A percentile compares a stretch with the other conserved stretches of the same genome.
Conservation (phyloP, 1,140 invertebrate species). For the Monomorium pharaonis region DNA sequence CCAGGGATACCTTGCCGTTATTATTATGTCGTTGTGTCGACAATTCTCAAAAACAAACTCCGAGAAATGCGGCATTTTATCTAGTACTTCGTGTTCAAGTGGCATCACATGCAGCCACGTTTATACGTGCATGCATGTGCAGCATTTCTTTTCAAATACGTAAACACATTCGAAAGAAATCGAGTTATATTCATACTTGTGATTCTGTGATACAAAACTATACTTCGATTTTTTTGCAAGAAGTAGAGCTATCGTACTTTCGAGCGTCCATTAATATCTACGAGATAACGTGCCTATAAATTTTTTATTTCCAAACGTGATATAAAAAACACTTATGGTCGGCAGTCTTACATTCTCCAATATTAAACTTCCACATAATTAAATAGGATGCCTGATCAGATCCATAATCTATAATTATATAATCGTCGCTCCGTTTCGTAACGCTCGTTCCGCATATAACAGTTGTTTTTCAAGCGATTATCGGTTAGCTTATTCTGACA, state of each 20-base stretch:
- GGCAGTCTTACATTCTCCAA: constrained; percentile 15
- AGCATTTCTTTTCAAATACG: background rate
- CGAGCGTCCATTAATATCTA: background rate
- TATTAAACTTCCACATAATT: constrained; percentile 33
- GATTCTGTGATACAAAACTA: background rate
- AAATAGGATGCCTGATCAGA: background rate
- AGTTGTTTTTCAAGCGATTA: constrained; percentile 39
- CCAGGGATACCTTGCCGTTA: background rate
- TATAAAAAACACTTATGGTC: constrained; percentile 7
- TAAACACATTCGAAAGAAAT: background rate
- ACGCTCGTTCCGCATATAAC: background rate
- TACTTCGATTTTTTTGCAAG: constrained; percentile 8
- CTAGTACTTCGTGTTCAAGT: background rate
- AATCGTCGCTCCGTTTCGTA: background rate
- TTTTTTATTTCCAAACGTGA: constrained; percentile 23
- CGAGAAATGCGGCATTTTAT: constrained; percentile 31
- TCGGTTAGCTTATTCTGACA: constrained; percentile 20
- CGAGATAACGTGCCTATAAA: background rate
- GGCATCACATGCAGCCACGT: constrained; percentile 19
- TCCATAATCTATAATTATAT: constrained; percentile 9
- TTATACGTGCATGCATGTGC: background rate
- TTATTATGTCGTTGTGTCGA: background rate
- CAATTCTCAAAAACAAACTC: background rate
- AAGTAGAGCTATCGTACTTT: background rate
- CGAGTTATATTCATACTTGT: background rate